A percentile compares a stretch with the other conserved stretches of the same genome.
These are phyloP conservation scores for Myzus persicae DNA, from an alignment of 1,140 invertebrate genomes.

Conservation along the genomic window DNA sequence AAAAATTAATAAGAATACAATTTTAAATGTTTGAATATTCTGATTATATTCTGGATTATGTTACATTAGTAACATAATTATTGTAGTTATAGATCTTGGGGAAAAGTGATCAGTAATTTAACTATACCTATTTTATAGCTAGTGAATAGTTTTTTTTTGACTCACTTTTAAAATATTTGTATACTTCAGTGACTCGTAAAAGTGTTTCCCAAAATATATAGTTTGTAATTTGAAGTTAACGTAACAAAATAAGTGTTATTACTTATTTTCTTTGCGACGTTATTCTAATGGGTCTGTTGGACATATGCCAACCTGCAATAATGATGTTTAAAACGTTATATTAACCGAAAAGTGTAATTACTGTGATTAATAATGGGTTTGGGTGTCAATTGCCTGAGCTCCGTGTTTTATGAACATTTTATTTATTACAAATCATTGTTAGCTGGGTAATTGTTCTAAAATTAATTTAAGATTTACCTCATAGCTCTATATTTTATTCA, in stretches of 20 bases:
- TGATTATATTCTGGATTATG: not conserved
- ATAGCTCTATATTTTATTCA: too few relatives aligned
- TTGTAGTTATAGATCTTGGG: not conserved
- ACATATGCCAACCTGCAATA: not conserved
- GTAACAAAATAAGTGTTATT: conserved; percentile 21
- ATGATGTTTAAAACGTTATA: not conserved
- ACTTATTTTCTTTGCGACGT: not conserved
- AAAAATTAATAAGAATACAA: not conserved
- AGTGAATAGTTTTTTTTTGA: not conserved
- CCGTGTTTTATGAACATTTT: not conserved
- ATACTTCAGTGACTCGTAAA: not conserved
- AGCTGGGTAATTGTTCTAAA: not conserved
- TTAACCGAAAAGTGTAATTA: not conserved
- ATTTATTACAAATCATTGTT: not conserved
- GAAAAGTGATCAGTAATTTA: not conserved
- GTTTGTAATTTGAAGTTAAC: not conserved
- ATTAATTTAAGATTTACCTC: not conserved
- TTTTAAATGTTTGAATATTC: not conserved
- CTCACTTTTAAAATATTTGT: not conserved
- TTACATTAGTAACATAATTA: not conserved
- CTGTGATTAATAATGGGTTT: not conserved
- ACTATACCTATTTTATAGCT: not conserved
- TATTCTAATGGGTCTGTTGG: not conserved
- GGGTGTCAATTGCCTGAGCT: not conserved
- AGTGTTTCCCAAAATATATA: not conserved